A percentile compares a stretch with the other conserved stretches of the same genome.
Evolutionary conservation across 30 jellyfish, hydroid and myxozoan genomes (phyloP).

Genomic region (Cassiopea andromeda): DNA sequence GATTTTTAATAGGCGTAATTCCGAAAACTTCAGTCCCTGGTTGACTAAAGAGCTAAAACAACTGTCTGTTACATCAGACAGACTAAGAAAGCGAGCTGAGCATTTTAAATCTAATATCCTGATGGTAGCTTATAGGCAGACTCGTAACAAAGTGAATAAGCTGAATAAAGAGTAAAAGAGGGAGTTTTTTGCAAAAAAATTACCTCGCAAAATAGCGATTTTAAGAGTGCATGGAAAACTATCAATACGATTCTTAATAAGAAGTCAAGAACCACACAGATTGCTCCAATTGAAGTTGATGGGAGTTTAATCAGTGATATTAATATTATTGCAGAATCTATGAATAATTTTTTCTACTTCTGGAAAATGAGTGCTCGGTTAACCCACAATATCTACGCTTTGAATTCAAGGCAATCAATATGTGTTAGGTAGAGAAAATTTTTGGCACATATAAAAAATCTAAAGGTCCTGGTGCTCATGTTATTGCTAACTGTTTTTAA

Average conservation of each 20-base stretch:
- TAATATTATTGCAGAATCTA: background rate
- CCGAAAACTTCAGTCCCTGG: slow-evolving; percentile 28
- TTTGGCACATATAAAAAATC: too few species aligned
- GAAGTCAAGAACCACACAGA: background rate
- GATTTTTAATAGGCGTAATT: slow-evolving; percentile 19
- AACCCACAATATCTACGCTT: too few species aligned
- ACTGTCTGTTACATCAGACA: background rate
- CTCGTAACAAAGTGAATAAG: slow-evolving; percentile 3
- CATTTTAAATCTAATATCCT: background rate
- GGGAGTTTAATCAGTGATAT: background rate
- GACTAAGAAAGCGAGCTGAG: background rate
- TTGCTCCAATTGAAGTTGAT: background rate
- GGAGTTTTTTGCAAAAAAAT: background rate
- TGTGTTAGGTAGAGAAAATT: too few species aligned
- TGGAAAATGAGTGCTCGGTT: too few species aligned
- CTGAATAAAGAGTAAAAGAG: slow-evolving; percentile 10
- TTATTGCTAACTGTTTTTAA: too few species aligned
- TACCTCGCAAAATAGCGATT: slow-evolving; percentile 9
- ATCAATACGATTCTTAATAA: too few species aligned
- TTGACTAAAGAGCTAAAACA: slow-evolving; percentile 12
- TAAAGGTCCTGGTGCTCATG: too few species aligned
- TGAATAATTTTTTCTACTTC: background rate
- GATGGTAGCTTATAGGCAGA: slow-evolving; percentile 36
- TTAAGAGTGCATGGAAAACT: background rate
- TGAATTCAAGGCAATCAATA: too few species aligned